These are phyloP conservation scores for Propsilocerus akamusi DNA, from an alignment of 1,140 invertebrate species.

Conservation along the genomic window DNA sequence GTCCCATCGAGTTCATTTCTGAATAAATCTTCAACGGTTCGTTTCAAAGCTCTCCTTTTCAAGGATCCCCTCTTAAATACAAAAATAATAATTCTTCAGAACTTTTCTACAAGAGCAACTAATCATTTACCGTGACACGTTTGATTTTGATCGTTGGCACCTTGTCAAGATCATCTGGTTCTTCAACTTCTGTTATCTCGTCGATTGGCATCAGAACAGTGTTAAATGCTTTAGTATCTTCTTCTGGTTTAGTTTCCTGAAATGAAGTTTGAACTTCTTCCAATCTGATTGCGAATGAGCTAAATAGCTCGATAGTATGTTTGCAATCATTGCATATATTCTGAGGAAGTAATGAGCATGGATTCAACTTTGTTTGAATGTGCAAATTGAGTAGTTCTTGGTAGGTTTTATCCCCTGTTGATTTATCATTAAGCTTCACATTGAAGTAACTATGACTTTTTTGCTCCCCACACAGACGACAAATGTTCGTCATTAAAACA, in stretches of 20 bases:
- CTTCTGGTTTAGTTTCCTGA: neutral
- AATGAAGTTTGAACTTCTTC: neutral
- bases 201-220: neutral
- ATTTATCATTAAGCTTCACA: neutral
- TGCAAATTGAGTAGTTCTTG: neutral
- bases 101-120: no score
- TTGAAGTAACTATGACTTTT: neutral
- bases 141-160: neutral
- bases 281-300: neutral
- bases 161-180: neutral
- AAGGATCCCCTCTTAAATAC: neutral
- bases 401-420: neutral
- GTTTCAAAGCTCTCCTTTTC: neutral
- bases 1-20: neutral
- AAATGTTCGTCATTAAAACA: neutral
- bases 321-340: neutral
- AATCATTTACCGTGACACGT: neutral
- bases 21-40: neutral
- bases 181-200: neutral
- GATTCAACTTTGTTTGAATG: neutral
- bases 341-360: neutral
- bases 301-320: neutral
- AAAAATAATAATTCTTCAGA: neutral
- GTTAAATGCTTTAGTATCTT: neutral
- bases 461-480: neutral